Percentiles rank a stretch among this genome's conserved stretches.
Evolutionary conservation across 1,140 invertebrate species (phyloP).

Genomic region (Eueides isabella): DNA sequence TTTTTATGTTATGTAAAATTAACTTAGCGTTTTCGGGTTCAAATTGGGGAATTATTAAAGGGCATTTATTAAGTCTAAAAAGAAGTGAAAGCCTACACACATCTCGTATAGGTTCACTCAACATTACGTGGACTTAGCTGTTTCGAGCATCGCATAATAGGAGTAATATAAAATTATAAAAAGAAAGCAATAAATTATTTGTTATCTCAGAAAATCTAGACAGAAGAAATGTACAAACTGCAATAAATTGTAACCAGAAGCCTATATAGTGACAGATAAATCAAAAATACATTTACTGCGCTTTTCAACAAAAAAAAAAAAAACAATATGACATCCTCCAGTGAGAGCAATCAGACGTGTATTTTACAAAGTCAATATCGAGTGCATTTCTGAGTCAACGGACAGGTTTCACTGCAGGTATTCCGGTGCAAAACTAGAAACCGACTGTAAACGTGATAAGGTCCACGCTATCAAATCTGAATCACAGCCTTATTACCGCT

Average conservation of each 20-base stretch:
- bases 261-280: slow-evolving; percentile 31
- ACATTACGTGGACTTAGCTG: background rate
- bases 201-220: background rate
- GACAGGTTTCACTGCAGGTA: slow-evolving; percentile 73
- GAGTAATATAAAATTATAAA: background rate
- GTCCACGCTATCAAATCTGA: slow-evolving; percentile 42
- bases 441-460: slow-evolving; percentile 48
- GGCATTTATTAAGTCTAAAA: no score
- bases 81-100: no score
- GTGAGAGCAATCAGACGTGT: slow-evolving; percentile 62
- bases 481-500: slow-evolving; percentile 50
- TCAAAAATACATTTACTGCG: slow-evolving; percentile 19
- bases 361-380: slow-evolving; percentile 65
- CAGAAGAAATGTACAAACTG: background rate
- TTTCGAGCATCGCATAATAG: background rate
- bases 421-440: slow-evolving; percentile 56
- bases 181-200: background rate
- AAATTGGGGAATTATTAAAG: no score
- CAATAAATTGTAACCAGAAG: slow-evolving; percentile 24
- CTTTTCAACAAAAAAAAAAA: background rate
- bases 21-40: no score
- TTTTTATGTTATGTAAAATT: no score
- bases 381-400: slow-evolving; percentile 67
- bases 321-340: slow-evolving; percentile 19
- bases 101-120: no score